Evolutionary conservation across 2,888 invertebrate genomes (phyloP).

Genomic region (Parapristionchus giblindavisi): DNA sequence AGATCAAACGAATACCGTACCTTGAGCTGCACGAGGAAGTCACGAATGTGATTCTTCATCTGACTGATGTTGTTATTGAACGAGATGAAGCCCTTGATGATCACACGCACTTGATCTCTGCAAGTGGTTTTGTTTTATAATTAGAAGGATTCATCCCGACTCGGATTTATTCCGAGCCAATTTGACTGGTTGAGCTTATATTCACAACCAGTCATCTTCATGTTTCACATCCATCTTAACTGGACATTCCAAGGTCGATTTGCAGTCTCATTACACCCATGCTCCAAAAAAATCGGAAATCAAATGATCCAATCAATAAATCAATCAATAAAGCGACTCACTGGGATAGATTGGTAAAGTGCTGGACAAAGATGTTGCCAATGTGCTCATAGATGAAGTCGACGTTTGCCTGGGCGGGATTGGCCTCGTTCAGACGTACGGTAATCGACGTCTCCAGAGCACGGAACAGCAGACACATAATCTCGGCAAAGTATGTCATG

Average conservation of each 20-base stretch:
- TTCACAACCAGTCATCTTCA: no score
- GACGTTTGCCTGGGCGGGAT: slow-evolving; percentile 70
- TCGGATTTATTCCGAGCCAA: no score
- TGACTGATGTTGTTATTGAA: slow-evolving; percentile 93
- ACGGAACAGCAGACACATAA: slow-evolving; percentile 94
- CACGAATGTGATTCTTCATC: slow-evolving; percentile 98
- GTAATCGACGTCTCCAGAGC: slow-evolving; percentile 90
- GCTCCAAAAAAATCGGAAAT: no score
- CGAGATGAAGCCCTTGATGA: slow-evolving; percentile 96
- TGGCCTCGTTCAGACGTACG: slow-evolving; percentile 66
- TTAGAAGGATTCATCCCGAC: no score
- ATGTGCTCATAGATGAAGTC: slow-evolving; percentile 84
- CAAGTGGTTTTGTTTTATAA: no score
- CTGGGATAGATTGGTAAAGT: slow-evolving; percentile 95
- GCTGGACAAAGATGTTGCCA: slow-evolving; percentile 88
- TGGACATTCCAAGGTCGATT: no score
- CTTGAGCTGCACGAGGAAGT: slow-evolving; percentile 98
- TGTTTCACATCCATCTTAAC: no score
- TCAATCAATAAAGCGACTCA: no score
- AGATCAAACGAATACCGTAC: no score
- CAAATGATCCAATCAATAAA: no score
- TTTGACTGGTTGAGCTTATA: no score
- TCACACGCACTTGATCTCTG: slow-evolving; percentile 88
- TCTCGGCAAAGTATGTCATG: slow-evolving; percentile 93
- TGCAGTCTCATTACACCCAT: no score